A percentile compares a stretch with the other conserved stretches of the same genome.
Conservation (phyloP, 2,888 invertebrate genomes). For the Autographa pulchrina region DNA sequence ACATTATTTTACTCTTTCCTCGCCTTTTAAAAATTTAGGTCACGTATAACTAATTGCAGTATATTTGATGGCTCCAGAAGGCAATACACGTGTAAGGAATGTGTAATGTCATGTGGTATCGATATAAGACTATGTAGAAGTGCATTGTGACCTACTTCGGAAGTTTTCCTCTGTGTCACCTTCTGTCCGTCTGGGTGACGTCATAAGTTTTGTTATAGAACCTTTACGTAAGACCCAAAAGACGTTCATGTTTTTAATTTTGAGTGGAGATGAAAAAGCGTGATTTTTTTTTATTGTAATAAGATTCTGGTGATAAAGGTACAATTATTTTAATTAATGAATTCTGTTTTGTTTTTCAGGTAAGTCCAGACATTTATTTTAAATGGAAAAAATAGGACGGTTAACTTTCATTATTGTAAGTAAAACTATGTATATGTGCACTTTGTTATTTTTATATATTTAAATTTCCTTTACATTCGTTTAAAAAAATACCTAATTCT, state of each 20-base stretch:
- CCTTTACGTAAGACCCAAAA: background rate
- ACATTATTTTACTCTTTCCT: too few species aligned
- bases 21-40: conserved; percentile 6
- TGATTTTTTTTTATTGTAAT: too few species aligned
- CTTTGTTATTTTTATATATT: too few species aligned
- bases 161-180: conserved; percentile 44
- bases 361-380: conserved; percentile 39
- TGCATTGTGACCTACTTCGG: conserved; percentile 37
- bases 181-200: conserved; percentile 14
- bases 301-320: background rate
- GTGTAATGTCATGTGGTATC: conserved; percentile 32
- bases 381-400: background rate
- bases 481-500: too few species aligned
- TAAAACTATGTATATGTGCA: background rate
- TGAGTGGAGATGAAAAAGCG: background rate
- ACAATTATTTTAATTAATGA: background rate
- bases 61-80: conserved; percentile 19
- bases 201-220: background rate
- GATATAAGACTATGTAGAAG: conserved; percentile 19
- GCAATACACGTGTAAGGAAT: conserved; percentile 23
- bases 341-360: conserved; percentile 46
- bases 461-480: too few species aligned
- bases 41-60: conserved; percentile 7
- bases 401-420: conserved; percentile 13
- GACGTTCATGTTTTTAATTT: background rate